These are phyloP conservation scores for Poeciliopsis presidionis DNA, from an alignment of 2,797 vertebrate genomes.

Conservation along the genomic window DNA sequence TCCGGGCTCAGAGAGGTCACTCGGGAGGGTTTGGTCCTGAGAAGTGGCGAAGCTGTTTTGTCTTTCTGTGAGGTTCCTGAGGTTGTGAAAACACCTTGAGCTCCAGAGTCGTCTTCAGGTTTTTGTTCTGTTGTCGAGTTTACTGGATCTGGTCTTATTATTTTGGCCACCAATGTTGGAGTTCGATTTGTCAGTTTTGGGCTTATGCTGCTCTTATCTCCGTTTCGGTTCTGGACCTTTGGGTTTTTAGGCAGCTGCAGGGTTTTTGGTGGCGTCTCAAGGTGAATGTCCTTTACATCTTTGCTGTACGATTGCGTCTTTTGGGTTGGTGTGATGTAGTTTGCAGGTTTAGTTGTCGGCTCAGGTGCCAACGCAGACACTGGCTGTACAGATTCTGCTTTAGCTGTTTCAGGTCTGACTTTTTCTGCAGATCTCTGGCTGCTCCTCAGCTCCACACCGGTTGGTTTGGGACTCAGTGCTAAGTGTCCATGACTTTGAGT, in stretches of 20 bases:
- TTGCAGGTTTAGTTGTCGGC: slow-evolving; percentile 18
- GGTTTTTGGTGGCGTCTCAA: background rate
- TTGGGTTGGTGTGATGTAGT: background rate
- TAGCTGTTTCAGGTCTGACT: slow-evolving; percentile 13
- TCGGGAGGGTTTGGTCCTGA: slow-evolving; percentile 9
- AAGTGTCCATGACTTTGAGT: background rate
- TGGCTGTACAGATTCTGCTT: slow-evolving; percentile 7
- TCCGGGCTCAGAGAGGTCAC: slow-evolving; percentile 37
- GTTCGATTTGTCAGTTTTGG: slow-evolving; percentile 22
- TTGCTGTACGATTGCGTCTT: slow-evolving; percentile 28
- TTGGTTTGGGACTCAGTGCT: slow-evolving; percentile 24
- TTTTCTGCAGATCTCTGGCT: slow-evolving; percentile 2
- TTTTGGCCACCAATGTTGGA: slow-evolving; percentile 5
- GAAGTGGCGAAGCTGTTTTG: background rate
- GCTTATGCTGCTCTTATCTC: slow-evolving; percentile 3
- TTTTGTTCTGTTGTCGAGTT: background rate
- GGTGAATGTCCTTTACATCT: background rate
- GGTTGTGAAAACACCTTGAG: slow-evolving; percentile 3
- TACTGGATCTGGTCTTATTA: slow-evolving; percentile 3
- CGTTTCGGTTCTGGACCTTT: slow-evolving; percentile 5
- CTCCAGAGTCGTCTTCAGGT: background rate
- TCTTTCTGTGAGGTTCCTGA: slow-evolving; percentile 21
- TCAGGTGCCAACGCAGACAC: background rate
- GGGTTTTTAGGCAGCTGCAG: slow-evolving; percentile 10
- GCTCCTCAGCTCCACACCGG: background rate